These are phyloP conservation scores for Augiades crinisus DNA, from an alignment of 2,888 invertebrate genomes.

Conservation along the genomic window DNA sequence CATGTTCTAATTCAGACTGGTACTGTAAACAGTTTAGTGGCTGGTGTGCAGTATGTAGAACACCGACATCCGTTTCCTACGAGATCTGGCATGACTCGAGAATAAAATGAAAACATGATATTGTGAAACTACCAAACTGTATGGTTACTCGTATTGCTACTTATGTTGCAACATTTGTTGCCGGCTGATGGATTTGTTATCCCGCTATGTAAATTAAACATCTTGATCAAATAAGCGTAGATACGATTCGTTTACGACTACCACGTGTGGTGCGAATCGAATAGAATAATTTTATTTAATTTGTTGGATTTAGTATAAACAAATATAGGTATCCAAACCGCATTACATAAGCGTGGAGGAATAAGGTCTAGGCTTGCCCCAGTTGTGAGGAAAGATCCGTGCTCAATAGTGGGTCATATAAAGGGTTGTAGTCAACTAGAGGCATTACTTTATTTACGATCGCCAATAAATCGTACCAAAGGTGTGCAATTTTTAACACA, in stretches of 20 bases:
- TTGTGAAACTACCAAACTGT: conserved; percentile 31
- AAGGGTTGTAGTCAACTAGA: too few species aligned
- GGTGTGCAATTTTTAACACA: too few species aligned
- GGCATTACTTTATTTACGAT: too few species aligned
- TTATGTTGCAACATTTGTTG: conserved; percentile 7
- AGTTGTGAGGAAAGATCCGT: too few species aligned
- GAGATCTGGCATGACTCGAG: conserved; percentile 28
- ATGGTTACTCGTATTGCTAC: conserved; percentile 4
- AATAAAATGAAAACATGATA: conserved; percentile 29
- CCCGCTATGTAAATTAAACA: neutral
- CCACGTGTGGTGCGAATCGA: neutral
- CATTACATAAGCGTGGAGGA: too few species aligned
- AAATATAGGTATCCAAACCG: too few species aligned
- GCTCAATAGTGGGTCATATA: too few species aligned
- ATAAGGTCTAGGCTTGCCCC: too few species aligned
- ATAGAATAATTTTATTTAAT: too few species aligned
- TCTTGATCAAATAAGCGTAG: neutral
- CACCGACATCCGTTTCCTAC: conserved; percentile 50
- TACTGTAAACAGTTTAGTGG: conserved; percentile 59
- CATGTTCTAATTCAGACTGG: conserved; percentile 57
- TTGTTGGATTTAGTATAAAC: too few species aligned
- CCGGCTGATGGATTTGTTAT: conserved; percentile 12
- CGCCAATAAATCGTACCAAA: too few species aligned
- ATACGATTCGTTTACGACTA: neutral
- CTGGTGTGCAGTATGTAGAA: conserved; percentile 44